Base-by-base conservation (phyloP, 2,888 invertebrate genomes). In the Zootermopsis nevadensis region DNA sequence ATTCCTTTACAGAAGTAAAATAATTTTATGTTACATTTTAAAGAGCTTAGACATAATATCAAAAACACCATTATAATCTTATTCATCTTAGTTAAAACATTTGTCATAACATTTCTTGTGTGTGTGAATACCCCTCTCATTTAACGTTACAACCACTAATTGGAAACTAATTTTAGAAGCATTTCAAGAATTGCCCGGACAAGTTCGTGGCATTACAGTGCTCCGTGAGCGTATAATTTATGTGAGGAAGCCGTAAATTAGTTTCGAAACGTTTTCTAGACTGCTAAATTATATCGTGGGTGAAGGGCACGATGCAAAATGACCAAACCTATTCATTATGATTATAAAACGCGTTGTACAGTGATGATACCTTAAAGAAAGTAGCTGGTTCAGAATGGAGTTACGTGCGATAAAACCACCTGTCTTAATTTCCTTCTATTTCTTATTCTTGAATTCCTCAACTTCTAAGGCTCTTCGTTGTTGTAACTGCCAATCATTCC, bases 251-350 rank as follows among this genome's bases (percentile, higher is more conserved):
- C 79, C 60, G 66, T 79, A 60, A 79, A 79, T 79, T 79, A 79
- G 60, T 79, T 79, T 60, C n/a, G 35, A 33, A 77, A 77, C 31
- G 77, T 77, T 77, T 53, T 77, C 53, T 30, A 77, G 55, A 77
- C 76, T 77, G 77, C 77, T 55, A 79, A 66, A 79, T 79, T 79
- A 79, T 66, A 79, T 79, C 79, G 79, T 79, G 79, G 79, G 79
- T 79, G 79, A 79, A 79, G 79, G 79, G 66, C 66, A n/a, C 24
- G 60, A 79, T 66, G 79, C 79, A 60, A 66, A 79, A 79, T 79
- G 66, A 79, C 60, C 27, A n/a, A 60, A 33, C 35, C 79, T 66
- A 79, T 79, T 60, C 35, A 79, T 79, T 79, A 79, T 35, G n/a
- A 79, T 79, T 79, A 79, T 79, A 79, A 79, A 79, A 79, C 66